phyloP scores from a whole-genome alignment of 1,140 invertebrate species.

The Lordiphosa clarofinis region DNA sequence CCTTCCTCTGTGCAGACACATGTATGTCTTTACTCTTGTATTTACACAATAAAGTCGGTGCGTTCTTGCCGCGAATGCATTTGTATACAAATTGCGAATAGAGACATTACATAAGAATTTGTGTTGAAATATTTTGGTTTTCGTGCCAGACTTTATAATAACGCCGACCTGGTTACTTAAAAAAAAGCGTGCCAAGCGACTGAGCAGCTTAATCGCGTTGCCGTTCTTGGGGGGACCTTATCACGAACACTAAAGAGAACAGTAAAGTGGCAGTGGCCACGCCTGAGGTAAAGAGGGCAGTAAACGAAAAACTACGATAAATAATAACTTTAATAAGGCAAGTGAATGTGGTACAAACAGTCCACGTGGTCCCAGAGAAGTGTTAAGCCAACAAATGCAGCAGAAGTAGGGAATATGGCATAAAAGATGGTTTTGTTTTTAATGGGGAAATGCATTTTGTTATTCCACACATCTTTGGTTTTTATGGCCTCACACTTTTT shows the following conservation, averaged over 20 bases:
- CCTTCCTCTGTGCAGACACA: too few species aligned
- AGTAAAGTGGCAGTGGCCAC: conserved; percentile 17
- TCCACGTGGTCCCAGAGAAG: too few species aligned
- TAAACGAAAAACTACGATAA: conserved; percentile 31
- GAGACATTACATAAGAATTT: conserved; percentile 67
- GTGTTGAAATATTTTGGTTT: conserved; percentile 33
- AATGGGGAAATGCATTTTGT: too few species aligned
- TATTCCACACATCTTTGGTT: too few species aligned
- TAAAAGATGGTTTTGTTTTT: too few species aligned
- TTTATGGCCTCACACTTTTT: too few species aligned
- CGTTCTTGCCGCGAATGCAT: too few species aligned
- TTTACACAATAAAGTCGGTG: too few species aligned
- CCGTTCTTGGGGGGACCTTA: not conserved
- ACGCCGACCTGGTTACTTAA: conserved; percentile 21
- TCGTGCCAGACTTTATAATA: conserved; percentile 63
- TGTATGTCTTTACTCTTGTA: too few species aligned
- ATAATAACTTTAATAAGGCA: conserved; percentile 1
- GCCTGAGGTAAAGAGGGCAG: conserved; percentile 28
- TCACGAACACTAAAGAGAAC: conserved; percentile 44
- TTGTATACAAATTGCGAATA: conserved; percentile 21
- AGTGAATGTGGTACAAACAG: too few species aligned
- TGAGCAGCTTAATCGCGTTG: conserved; percentile 55
- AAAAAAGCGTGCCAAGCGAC: conserved; percentile 56
- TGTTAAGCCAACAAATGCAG: too few species aligned
- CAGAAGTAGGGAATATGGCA: too few species aligned